Conservation (phyloP, 2,888 invertebrate genomes). For the Ceriagrion tenellum region DNA sequence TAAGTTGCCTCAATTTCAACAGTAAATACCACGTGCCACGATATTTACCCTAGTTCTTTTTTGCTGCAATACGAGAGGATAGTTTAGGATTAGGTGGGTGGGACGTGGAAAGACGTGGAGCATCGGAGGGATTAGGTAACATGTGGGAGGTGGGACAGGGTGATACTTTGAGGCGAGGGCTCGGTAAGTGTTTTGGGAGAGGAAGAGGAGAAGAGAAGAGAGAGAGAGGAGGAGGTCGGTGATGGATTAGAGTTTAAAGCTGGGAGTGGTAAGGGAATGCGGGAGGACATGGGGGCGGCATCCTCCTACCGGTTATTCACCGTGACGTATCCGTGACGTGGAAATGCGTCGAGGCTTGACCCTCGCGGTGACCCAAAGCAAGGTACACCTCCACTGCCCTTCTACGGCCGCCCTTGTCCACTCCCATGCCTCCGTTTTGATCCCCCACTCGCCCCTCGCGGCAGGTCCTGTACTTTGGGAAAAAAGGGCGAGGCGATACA, state of each 20-base stretch:
- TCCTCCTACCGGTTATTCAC: conserved; percentile 60
- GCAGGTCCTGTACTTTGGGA: too few species aligned
- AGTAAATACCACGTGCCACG: not conserved
- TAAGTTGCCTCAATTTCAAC: too few species aligned
- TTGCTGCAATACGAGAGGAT: not conserved
- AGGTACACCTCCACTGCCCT: not conserved
- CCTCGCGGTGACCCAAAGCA: not conserved
- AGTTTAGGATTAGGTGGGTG: not conserved
- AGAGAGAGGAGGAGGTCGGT: not conserved
- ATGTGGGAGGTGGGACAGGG: not conserved
- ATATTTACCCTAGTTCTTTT: not conserved
- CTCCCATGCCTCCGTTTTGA: not conserved
- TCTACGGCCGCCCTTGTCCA: not conserved
- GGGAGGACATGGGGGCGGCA: not conserved
- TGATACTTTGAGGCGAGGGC: too few species aligned
- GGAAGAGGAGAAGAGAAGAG: not conserved
- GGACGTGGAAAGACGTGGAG: not conserved
- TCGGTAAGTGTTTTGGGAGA: too few species aligned
- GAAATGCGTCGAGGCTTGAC: conserved; percentile 46
- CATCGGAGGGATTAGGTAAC: not conserved
- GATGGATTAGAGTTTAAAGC: not conserved
- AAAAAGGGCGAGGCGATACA: not conserved
- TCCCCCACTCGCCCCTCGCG: not conserved
- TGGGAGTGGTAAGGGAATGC: not conserved
- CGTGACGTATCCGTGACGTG: conserved; percentile 66